These are phyloP conservation scores for Drosophila birchii DNA, from an alignment of 2,888 invertebrate species.

Conservation along the genomic window DNA sequence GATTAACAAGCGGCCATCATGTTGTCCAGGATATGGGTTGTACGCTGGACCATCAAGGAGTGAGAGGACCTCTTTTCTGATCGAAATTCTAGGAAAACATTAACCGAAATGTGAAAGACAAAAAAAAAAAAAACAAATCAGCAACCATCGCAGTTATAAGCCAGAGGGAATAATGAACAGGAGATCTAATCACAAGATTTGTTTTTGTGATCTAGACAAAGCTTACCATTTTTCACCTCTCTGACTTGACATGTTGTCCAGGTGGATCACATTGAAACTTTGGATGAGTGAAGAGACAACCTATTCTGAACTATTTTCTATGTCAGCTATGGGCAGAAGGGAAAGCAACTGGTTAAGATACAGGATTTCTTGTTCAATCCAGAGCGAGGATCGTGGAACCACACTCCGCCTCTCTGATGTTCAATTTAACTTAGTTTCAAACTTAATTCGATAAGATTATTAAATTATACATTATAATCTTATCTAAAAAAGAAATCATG, in stretches of 20 bases:
- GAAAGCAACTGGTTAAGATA: no score
- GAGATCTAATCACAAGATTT: background rate
- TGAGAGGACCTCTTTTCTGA: background rate
- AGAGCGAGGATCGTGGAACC: no score
- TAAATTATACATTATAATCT: background rate
- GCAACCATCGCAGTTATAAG: background rate
- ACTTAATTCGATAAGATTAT: no score
- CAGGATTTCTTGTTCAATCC: no score
- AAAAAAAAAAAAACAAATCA: background rate
- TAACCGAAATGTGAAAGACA: background rate
- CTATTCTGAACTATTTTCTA: no score
- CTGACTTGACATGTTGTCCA: background rate
- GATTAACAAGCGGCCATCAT: background rate
- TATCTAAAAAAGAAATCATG: background rate
- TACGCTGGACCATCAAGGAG: background rate
- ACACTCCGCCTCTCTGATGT: no score
- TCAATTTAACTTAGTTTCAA: no score
- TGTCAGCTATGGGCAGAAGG: no score
- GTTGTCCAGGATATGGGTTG: background rate
- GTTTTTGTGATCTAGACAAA: background rate
- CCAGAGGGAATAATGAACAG: background rate
- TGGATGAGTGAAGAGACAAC: no score
- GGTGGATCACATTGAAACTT: background rate
- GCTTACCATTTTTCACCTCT: no score
- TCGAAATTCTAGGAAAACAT: background rate